Conservation (phyloP, 2,113 vertebrate genomes). For the Ictalurus furcatus region DNA sequence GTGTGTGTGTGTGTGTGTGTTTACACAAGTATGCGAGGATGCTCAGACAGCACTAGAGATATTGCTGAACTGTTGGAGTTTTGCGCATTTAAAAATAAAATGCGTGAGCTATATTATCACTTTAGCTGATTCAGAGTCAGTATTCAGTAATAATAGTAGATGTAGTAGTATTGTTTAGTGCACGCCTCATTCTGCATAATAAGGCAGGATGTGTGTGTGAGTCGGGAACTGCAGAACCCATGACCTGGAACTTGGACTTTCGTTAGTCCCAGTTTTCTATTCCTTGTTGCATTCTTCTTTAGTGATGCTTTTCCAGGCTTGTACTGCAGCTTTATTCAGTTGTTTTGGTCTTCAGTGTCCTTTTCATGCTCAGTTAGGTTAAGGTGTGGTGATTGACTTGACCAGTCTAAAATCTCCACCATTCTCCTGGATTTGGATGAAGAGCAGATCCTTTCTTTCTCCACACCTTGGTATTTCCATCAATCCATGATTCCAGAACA, state of each 20-base stretch:
- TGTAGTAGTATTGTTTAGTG: neutral
- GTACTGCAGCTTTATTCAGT: no score
- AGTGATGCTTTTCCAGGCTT: no score
- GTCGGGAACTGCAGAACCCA: neutral
- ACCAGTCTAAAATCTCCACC: no score
- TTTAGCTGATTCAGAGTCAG: neutral
- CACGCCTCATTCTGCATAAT: neutral
- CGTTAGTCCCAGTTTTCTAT: neutral
- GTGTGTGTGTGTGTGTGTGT: neutral
- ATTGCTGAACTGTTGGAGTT: neutral
- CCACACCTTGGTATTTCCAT: no score
- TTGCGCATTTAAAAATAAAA: no score
- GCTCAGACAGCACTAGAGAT: neutral
- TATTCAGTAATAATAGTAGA: neutral
- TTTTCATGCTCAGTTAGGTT: no score
- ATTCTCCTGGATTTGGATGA: no score
- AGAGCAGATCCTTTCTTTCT: no score
- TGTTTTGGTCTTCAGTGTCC: no score
- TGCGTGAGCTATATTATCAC: neutral
- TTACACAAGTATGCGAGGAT: neutral
- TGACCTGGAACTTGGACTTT: neutral
- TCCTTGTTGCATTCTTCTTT: neutral
- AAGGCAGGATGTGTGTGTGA: neutral
- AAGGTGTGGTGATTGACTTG: neutral
- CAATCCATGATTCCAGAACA: neutral